A percentile compares a stretch with the other conserved stretches of the same genome.
Conservation (phyloP, 1,140 invertebrate genomes). For the Colletes latitarsis region DNA sequence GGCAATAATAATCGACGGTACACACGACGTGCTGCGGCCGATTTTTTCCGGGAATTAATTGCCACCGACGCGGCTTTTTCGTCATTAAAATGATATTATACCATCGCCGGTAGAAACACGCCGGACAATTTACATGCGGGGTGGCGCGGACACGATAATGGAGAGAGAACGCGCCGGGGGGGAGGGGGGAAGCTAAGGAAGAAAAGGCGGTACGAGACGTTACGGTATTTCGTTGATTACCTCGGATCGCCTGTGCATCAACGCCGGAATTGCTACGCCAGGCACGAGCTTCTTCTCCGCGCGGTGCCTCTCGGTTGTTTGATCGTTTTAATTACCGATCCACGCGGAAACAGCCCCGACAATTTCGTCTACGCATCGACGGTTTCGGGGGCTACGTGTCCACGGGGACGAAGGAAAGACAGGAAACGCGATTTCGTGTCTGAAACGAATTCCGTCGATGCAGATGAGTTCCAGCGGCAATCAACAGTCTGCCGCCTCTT, state of each 20-base stretch:
- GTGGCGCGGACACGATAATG: slow-evolving; percentile 53
- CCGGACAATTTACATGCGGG: slow-evolving; percentile 71
- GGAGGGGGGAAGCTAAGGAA: background rate
- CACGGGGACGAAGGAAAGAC: no score
- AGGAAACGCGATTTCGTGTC: slow-evolving; percentile 60
- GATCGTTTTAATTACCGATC: slow-evolving; percentile 57
- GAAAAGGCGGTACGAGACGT: slow-evolving; percentile 45
- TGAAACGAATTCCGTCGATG: slow-evolving; percentile 66
- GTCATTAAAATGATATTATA: slow-evolving; percentile 79
- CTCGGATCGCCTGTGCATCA: slow-evolving; percentile 62
- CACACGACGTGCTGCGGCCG: slow-evolving; percentile 33
- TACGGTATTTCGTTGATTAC: slow-evolving; percentile 76
- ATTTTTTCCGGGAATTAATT: slow-evolving; percentile 70
- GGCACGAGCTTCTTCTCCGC: background rate
- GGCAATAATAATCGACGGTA: slow-evolving; percentile 60
- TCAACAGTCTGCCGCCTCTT: slow-evolving; percentile 52
- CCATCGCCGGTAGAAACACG: slow-evolving; percentile 61
- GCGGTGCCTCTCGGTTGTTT: slow-evolving; percentile 15
- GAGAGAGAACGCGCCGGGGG: slow-evolving; percentile 29
- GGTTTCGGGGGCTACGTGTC: no score
- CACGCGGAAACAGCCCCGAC: background rate
- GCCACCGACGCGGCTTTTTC: slow-evolving; percentile 67
- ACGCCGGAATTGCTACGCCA: slow-evolving; percentile 49
- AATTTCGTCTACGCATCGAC: no score
- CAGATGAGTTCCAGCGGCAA: slow-evolving; percentile 64